Conservation (phyloP, 2,888 invertebrate genomes). For the Ormyrus labotus region DNA sequence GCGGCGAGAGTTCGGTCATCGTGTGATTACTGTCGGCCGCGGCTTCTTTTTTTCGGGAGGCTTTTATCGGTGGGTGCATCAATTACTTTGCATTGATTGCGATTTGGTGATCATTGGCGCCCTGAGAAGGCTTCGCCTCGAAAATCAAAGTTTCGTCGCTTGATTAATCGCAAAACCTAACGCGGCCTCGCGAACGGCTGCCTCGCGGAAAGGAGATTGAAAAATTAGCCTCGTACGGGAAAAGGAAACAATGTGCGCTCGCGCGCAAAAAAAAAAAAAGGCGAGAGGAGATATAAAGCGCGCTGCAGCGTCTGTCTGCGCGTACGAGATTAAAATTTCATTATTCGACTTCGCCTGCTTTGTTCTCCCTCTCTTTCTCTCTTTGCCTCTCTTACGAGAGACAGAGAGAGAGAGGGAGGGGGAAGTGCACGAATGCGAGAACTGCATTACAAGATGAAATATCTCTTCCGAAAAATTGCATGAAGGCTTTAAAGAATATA, state of each 20-base stretch:
- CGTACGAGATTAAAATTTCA: constrained; percentile 51
- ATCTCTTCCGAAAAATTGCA: constrained; percentile 66
- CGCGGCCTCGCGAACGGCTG: too few relatives aligned
- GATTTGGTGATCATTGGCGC: too few relatives aligned
- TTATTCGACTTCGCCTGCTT: constrained; percentile 46
- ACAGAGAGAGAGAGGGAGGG: constrained; percentile 56
- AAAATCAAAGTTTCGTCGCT: too few relatives aligned
- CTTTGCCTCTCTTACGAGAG: constrained; percentile 51
- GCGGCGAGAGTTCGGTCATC: too few relatives aligned
- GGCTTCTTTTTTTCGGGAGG: too few relatives aligned
- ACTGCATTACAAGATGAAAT: constrained; percentile 70
- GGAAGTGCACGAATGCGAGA: constrained; percentile 32
- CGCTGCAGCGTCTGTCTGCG: neutral
- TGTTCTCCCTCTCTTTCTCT: constrained; percentile 23
- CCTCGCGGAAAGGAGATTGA: neutral
- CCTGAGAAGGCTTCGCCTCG: too few relatives aligned
- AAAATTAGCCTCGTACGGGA: neutral
- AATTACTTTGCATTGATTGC: too few relatives aligned
- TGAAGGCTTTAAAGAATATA: constrained; percentile 66
- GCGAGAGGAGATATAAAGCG: neutral
- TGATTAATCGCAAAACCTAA: too few relatives aligned
- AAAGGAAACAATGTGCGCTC: too few relatives aligned
- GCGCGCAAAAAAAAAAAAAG: too few relatives aligned
- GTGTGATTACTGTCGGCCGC: too few relatives aligned
- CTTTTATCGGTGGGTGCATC: too few relatives aligned